phyloP scores from a whole-genome alignment of 2,113 vertebrate species.

The Carollia perspicillata region DNA sequence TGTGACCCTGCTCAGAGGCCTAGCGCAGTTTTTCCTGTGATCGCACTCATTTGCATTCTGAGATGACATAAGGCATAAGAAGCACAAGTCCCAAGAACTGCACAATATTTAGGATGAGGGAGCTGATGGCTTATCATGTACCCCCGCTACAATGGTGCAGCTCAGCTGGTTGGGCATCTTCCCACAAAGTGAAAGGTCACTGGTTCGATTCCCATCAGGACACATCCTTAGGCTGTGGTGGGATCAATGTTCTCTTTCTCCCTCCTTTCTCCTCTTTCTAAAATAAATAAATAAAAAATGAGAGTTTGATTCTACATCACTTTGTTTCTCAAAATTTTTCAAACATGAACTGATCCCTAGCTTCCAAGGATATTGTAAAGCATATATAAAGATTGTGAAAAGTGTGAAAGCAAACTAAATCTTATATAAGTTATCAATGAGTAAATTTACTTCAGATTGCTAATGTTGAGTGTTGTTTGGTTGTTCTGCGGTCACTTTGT shows the following conservation, averaged over 20 bases:
- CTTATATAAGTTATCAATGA: background rate
- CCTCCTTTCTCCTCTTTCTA: too few relatives aligned
- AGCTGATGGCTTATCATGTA: background rate
- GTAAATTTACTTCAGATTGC: background rate
- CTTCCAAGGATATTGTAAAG: background rate
- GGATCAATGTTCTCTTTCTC: too few relatives aligned
- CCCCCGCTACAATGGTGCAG: background rate
- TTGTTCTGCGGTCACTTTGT: background rate
- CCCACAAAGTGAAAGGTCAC: too few relatives aligned
- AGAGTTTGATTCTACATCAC: background rate
- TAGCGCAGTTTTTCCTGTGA: background rate
- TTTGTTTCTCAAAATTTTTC: background rate
- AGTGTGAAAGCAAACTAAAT: background rate
- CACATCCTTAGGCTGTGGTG: too few relatives aligned
- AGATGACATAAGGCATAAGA: background rate
- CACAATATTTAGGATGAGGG: background rate
- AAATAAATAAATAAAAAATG: background rate
- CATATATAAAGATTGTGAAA: background rate
- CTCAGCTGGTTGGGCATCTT: too few relatives aligned
- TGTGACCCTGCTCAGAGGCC: background rate
- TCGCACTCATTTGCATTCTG: background rate
- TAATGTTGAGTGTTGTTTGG: background rate
- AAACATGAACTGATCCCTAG: background rate
- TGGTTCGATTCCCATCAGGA: too few relatives aligned
- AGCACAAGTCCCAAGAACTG: accelerated